phyloP scores from a whole-genome alignment of 2,888 invertebrate genomes.

The Drosophila lacicola region DNA sequence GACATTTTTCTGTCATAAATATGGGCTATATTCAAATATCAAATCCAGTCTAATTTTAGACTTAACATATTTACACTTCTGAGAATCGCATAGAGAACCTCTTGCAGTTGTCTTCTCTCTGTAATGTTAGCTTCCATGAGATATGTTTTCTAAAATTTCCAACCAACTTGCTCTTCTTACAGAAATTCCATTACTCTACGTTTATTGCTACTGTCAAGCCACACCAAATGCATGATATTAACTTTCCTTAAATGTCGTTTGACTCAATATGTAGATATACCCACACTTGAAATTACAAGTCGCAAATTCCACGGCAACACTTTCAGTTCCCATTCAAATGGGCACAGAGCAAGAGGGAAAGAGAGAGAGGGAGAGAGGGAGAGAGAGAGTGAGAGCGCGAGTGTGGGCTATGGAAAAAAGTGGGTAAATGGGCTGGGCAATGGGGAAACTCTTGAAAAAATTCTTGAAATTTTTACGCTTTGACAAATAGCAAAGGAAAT shows the following conservation, averaged over 20 bases:
- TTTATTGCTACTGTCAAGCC: neutral
- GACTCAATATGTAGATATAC: conserved; percentile 18
- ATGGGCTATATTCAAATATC: too few species aligned
- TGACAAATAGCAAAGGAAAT: conserved; percentile 56
- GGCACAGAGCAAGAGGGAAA: too few species aligned
- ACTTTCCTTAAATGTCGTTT: conserved; percentile 12
- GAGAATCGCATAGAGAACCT: too few species aligned
- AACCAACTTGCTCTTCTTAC: neutral
- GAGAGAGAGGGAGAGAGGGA: neutral
- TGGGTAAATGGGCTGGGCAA: conserved; percentile 9
- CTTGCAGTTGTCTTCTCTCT: too few species aligned
- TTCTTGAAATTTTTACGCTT: conserved; percentile 56
- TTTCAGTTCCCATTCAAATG: conserved; percentile 27
- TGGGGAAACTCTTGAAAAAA: conserved; percentile 31
- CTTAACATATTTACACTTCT: too few species aligned
- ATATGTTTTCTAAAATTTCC: too few species aligned
- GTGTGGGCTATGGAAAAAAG: conserved; percentile 1
- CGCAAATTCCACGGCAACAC: conserved; percentile 51
- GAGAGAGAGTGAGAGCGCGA: neutral
- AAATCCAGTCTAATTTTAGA: too few species aligned
- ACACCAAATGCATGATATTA: conserved; percentile 6
- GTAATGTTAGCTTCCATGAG: too few species aligned
- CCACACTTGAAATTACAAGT: conserved; percentile 7
- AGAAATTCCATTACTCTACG: neutral
- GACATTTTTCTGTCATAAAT: too few species aligned